A percentile compares a stretch with the other conserved stretches of the same genome.
These are phyloP conservation scores for Salvelinus sp. DNA, from an alignment of 2,113 vertebrate species.

Conservation along the genomic window DNA sequence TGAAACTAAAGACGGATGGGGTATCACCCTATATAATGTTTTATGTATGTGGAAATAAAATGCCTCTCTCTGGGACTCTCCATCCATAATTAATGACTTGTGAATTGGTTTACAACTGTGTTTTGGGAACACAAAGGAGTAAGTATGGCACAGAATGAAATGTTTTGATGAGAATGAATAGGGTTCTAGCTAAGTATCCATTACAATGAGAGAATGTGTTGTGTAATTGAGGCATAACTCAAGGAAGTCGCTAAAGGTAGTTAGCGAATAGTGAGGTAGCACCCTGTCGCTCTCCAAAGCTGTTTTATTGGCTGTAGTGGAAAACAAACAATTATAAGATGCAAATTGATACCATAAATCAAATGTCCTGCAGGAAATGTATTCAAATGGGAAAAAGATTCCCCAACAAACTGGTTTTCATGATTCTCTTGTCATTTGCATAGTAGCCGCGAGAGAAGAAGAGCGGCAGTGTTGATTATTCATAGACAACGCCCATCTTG, in stretches of 20 bases:
- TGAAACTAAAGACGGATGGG: constrained; percentile 44
- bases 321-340: constrained; percentile 36
- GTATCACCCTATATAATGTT: constrained; percentile 43
- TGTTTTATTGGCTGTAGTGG: background rate
- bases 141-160: background rate
- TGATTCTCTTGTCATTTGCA: constrained; percentile 9
- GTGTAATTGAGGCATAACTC: constrained; percentile 23
- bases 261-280: background rate
- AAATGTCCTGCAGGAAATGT: constrained; percentile 3
- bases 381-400: background rate
- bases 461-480: background rate
- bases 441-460: background rate
- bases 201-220: constrained; percentile 4
- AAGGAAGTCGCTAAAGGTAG: constrained; percentile 18
- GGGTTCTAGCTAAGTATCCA: constrained; percentile 10
- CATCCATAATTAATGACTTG: constrained; percentile 62
- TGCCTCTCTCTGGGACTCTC: constrained; percentile 42
- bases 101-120: constrained; percentile 49
- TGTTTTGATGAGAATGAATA: constrained; percentile 34
- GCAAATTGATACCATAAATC: constrained; percentile 30
- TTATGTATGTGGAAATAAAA: constrained; percentile 63
- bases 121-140: constrained; percentile 30
- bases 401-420: background rate
- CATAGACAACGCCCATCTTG: background rate
- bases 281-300: constrained; percentile 12